phyloP scores from a whole-genome alignment of 2,888 invertebrate genomes.

The Criorhina ranunculi region DNA sequence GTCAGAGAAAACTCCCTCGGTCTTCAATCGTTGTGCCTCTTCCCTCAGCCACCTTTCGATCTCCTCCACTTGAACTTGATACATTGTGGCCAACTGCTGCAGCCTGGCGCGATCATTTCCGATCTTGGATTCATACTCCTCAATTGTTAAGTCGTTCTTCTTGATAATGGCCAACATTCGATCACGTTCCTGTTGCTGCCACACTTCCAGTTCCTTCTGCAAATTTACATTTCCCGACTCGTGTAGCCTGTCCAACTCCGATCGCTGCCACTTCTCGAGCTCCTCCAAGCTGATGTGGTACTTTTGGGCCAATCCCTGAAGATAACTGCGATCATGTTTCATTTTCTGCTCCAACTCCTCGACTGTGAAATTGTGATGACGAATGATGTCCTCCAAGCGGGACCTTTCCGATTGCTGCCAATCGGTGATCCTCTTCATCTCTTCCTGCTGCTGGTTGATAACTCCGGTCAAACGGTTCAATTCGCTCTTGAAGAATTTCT shows the following conservation, averaged over 20 bases:
- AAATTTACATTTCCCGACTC: constrained; percentile 79
- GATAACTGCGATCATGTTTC: constrained; percentile 80
- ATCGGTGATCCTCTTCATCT: constrained; percentile 81
- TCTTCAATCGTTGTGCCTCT: constrained; percentile 81
- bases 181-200: constrained; percentile 81
- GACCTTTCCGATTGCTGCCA: constrained; percentile 82
- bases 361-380: constrained; percentile 82
- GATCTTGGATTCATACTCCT: constrained; percentile 82
- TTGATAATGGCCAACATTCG: constrained; percentile 80
- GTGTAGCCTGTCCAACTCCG: constrained; percentile 82
- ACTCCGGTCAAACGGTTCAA: constrained; percentile 80
- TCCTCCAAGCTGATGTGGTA: constrained; percentile 83
- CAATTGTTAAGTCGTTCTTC: constrained; percentile 82
- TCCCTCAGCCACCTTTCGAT: constrained; percentile 82
- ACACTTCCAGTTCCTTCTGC: constrained; percentile 80
- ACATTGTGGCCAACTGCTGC: constrained; percentile 80
- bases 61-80: constrained; percentile 82
- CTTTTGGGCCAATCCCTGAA: constrained; percentile 81
- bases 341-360: constrained; percentile 81
- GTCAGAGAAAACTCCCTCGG: constrained; percentile 81
- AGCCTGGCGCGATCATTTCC: constrained; percentile 81
- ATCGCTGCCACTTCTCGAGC: constrained; percentile 82
- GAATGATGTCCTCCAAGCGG: constrained; percentile 81
- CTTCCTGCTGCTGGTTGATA: constrained; percentile 81
- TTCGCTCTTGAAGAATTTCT: constrained; percentile 82